Base-by-base conservation (phyloP, 2,797 vertebrate species). In the Oryzias dopingdopingensis region DNA sequence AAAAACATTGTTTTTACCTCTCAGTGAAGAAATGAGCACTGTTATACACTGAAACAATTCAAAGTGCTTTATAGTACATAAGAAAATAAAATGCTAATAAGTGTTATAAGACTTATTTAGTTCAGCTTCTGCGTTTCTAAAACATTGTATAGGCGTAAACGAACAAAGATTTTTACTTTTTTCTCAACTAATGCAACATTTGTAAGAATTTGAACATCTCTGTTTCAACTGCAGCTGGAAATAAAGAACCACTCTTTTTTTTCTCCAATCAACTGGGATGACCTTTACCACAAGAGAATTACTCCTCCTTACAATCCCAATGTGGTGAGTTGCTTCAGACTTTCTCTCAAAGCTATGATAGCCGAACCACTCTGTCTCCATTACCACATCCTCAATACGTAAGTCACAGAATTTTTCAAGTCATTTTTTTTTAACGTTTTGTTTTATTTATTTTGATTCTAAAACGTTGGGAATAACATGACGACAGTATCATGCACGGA, bases 251-350 rank as follows among this genome's bases (percentile, higher is more conserved):
- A 99, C 0, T 70, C 88, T 0, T 99, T 98, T 89, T 99, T 99
- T 88, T 91, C 93, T 62, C 90, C 92, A n/a, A 96, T 99, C 81
- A 96, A 97, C 89, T 99, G 97, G 97, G 97, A 99, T 2, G 97
- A 99, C 79, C 90, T 99, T 62, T 93, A 96, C 80, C 90, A 98
- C 85, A 99, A 98, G 90, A 94, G 93, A 76, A 94, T 98, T 76
- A 92, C 93, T 50, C 97, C 97, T 71, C 97, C 97, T 0, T 99
- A 95, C 87, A 97, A 95, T 83, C 97, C 97, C 4, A 98, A 97
- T 0, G 97, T 99, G 94, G 97, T 99, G 85, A 93, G 95, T 91
- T 56, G 5, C 43, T 50, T 8, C 2, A 12, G 16, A 3, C 26
- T 56, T 16, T n/a, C 41, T 29, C 15, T 52, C 41, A 14, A 4